Evolutionary conservation across 1,140 invertebrate species (phyloP).

Genomic region (Penaeus indicus): DNA sequence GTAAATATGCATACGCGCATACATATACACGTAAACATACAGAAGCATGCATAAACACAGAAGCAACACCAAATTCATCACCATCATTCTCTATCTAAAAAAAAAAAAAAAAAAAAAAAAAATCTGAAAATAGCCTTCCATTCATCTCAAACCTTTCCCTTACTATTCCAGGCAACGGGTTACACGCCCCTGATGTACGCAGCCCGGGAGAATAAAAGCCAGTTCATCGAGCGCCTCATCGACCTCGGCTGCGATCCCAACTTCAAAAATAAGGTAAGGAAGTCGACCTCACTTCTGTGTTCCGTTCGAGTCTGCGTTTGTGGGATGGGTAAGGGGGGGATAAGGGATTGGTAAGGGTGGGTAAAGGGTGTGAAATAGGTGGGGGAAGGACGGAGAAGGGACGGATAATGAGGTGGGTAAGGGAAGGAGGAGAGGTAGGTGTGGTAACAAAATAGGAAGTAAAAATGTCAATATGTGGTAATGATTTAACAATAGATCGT

Average conservation of each 20-base stretch:
- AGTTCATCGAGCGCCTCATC: slow-evolving; percentile 89
- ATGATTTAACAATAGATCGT: too few species aligned
- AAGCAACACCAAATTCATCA: too few species aligned
- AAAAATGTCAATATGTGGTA: too few species aligned
- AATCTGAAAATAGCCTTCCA: not conserved
- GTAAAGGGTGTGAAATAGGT: too few species aligned
- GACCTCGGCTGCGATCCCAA: slow-evolving; percentile 93
- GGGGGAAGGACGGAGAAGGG: too few species aligned
- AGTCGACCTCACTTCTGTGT: not conserved
- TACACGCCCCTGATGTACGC: slow-evolving; percentile 96
- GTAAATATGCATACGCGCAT: too few species aligned
- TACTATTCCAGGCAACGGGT: slow-evolving; percentile 82
- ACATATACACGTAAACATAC: too few species aligned
- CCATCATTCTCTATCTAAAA: too few species aligned
- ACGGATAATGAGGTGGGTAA: too few species aligned
- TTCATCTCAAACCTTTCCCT: slow-evolving; percentile 58
- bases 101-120: not conserved
- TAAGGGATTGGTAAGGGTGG: not conserved
- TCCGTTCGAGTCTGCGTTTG: not conserved
- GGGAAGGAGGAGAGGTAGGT: too few species aligned
- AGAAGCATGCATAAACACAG: too few species aligned
- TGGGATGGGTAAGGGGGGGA: not conserved
- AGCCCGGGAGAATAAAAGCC: slow-evolving; percentile 92
- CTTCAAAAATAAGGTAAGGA: slow-evolving; percentile 89
- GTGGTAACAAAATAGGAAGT: too few species aligned